These are phyloP conservation scores for Euura saliciscinereae DNA, from an alignment of 1,140 invertebrate genomes.

Conservation along the genomic window DNA sequence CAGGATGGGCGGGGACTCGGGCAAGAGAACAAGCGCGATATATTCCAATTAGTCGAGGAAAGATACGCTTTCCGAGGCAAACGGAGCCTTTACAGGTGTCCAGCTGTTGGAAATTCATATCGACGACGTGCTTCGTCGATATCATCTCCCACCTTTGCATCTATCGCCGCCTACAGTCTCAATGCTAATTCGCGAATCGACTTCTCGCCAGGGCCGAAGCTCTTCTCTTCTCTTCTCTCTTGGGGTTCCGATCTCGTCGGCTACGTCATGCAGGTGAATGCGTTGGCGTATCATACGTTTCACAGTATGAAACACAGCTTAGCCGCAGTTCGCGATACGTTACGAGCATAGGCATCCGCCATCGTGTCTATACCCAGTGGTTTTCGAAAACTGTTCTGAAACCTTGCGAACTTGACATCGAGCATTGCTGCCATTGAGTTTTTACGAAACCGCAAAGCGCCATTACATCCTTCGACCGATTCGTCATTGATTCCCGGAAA, in stretches of 20 bases:
- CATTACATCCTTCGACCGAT: too few species aligned
- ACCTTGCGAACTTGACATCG: too few species aligned
- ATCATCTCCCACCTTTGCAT: constrained; percentile 35
- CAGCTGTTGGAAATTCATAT: constrained; percentile 1
- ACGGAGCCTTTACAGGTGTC: background rate
- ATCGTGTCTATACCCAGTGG: background rate
- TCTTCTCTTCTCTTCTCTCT: too few species aligned
- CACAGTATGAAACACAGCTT: background rate
- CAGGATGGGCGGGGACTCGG: background rate
- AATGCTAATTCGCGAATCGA: constrained; percentile 15
- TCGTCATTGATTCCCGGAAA: too few species aligned
- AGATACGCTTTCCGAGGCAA: background rate
- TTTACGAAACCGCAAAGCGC: too few species aligned
- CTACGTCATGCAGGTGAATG: constrained; percentile 51
- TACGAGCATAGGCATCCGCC: background rate
- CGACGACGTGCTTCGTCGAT: background rate
- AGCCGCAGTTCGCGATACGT: background rate
- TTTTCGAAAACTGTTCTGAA: too few species aligned
- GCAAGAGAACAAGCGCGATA: background rate
- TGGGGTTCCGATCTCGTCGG: constrained; percentile 38
- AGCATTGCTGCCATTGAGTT: too few species aligned
- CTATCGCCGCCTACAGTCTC: constrained; percentile 33
- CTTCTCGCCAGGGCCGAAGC: background rate
- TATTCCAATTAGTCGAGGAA: constrained; percentile 1
- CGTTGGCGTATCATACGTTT: constrained; percentile 37